A percentile compares a stretch with the other conserved stretches of the same genome.
Evolutionary conservation across 2,113 vertebrate species (phyloP).

Genomic region (Eurypyga helias): DNA sequence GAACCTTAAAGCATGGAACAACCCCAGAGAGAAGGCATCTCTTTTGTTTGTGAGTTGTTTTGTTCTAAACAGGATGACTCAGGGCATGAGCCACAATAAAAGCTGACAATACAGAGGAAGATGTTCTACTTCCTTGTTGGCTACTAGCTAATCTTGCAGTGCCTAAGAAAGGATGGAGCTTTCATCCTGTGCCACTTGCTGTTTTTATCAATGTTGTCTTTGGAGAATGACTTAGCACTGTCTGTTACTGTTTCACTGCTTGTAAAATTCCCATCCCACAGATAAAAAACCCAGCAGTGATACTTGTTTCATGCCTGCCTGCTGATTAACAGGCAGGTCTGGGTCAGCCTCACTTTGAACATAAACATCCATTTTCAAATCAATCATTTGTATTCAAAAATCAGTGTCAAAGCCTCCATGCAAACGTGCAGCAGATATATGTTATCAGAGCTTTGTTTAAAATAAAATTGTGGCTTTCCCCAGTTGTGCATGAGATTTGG

Average conservation of each 20-base stretch:
- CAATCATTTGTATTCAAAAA: background rate
- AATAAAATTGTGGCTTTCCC: background rate
- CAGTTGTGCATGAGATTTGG: background rate
- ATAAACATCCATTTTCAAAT: background rate
- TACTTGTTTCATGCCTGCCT: background rate
- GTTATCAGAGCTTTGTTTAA: background rate
- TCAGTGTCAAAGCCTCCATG: background rate
- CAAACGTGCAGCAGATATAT: background rate
- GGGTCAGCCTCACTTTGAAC: background rate
- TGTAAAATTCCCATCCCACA: background rate
- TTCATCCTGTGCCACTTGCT: background rate
- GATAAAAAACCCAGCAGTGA: background rate
- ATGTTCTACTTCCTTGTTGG: background rate
- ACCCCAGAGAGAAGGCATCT: background rate
- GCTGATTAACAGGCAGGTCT: background rate
- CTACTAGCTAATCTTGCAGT: background rate
- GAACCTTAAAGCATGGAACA: background rate
- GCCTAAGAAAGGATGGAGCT: background rate
- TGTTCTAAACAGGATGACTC: background rate
- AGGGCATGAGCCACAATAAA: background rate
- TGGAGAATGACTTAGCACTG: background rate
- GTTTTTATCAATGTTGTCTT: background rate
- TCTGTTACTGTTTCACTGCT: background rate
- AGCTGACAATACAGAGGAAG: background rate
- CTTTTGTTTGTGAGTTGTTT: background rate